Conservation (phyloP, 2,888 invertebrate species). For the Plebejus argus region DNA sequence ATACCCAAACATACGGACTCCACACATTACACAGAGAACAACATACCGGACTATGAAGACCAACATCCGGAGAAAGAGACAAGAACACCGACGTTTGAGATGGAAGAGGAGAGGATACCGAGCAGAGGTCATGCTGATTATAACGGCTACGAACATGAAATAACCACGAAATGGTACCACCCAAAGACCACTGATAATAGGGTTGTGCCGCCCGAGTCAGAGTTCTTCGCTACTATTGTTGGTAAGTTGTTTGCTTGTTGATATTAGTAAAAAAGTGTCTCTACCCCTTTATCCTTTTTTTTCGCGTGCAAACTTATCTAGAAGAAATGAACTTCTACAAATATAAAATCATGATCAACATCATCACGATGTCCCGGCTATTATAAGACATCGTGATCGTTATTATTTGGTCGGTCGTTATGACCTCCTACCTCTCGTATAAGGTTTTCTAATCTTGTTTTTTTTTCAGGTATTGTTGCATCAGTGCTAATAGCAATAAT, state of each 20-base stretch:
- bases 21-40: slow-evolving; percentile 70
- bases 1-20: slow-evolving; percentile 58
- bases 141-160: slow-evolving; percentile 68
- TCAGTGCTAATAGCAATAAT: slow-evolving; percentile 95
- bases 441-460: not conserved
- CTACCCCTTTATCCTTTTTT: too few species aligned
- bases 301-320: too few species aligned
- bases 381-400: too few species aligned
- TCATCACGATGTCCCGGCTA: too few species aligned
- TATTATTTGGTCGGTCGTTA: too few species aligned
- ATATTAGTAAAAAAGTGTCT: too few species aligned
- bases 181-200: slow-evolving; percentile 73
- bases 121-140: slow-evolving; percentile 61
- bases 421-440: too few species aligned
- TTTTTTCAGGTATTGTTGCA: slow-evolving; percentile 86
- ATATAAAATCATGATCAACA: too few species aligned
- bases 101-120: slow-evolving; percentile 51
- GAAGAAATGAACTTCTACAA: too few species aligned
- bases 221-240: slow-evolving; percentile 74
- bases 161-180: slow-evolving; percentile 73
- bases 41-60: slow-evolving; percentile 68
- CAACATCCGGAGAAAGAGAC: slow-evolving; percentile 60
- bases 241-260: slow-evolving; percentile 57
- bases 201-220: slow-evolving; percentile 73
- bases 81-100: slow-evolving; percentile 63